These are phyloP conservation scores for Maccullochella peelii DNA, from an alignment of 2,113 vertebrate genomes.

Conservation along the genomic window DNA sequence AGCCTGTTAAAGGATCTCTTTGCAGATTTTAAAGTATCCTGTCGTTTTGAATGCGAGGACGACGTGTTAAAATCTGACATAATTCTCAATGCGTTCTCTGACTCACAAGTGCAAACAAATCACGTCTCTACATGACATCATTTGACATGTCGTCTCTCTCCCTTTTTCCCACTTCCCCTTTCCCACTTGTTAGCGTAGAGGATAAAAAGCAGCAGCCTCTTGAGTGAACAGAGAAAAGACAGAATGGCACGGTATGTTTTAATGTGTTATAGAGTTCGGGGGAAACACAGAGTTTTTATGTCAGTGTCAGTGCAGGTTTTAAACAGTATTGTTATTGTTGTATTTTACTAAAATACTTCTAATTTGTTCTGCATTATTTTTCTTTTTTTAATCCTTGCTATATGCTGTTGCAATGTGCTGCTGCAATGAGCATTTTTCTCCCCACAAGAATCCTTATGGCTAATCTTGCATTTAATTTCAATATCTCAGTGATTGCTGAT, in stretches of 20 bases:
- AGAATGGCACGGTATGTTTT: background rate
- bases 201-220: background rate
- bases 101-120: background rate
- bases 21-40: background rate
- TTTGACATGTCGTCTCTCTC: background rate
- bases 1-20: background rate
- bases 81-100: background rate
- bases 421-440: background rate
- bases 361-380: background rate
- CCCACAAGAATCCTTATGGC: background rate
- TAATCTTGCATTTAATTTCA: background rate
- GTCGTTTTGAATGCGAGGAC: background rate
- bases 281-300: background rate
- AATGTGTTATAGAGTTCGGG: too few species aligned
- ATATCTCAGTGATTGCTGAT: background rate
- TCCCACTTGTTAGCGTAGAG: background rate
- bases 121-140: background rate
- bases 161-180: background rate
- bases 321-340: background rate
- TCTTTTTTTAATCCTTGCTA: background rate
- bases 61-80: background rate
- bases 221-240: background rate
- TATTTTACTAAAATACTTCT: background rate
- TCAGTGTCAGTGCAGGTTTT: background rate
- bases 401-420: background rate